phyloP scores from a whole-genome alignment of 2,113 vertebrate species.

The Etia nguti region DNA sequence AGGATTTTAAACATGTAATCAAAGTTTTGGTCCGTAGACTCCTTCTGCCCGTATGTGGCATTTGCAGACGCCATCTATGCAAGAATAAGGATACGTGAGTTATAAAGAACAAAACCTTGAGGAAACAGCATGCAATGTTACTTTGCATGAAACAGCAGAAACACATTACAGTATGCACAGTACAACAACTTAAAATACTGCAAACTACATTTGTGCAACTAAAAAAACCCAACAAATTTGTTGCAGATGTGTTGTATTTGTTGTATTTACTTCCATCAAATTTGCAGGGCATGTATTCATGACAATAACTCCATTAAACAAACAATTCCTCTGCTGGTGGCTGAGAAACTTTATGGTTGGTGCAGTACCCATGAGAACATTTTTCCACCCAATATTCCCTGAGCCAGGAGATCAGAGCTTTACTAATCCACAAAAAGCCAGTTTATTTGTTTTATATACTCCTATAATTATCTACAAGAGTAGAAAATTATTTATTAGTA shows the following conservation, averaged over 20 bases:
- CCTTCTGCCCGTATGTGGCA: conserved; percentile 86
- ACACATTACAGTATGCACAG: neutral
- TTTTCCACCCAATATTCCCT: neutral
- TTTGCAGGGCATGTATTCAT: neutral
- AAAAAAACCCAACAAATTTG: fast-evolving
- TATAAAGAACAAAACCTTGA: neutral
- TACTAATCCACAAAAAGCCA: neutral
- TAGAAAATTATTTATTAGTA: neutral
- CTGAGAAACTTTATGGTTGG: neutral
- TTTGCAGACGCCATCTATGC: conserved; percentile 92
- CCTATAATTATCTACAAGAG: neutral
- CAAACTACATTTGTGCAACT: neutral
- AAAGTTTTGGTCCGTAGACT: conserved; percentile 87
- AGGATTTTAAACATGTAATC: conserved; percentile 94
- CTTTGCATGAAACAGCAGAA: neutral
- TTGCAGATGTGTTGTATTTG: neutral
- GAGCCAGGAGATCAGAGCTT: neutral
- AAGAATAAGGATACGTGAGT: neutral
- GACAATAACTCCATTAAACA: neutral
- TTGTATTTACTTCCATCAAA: neutral
- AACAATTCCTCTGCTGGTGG: neutral
- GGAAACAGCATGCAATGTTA: neutral
- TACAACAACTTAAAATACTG: neutral
- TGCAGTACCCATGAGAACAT: neutral
- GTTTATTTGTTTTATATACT: neutral